Base-by-base conservation (phyloP, 2,888 invertebrate species). In the Monoplex corrugatus region DNA sequence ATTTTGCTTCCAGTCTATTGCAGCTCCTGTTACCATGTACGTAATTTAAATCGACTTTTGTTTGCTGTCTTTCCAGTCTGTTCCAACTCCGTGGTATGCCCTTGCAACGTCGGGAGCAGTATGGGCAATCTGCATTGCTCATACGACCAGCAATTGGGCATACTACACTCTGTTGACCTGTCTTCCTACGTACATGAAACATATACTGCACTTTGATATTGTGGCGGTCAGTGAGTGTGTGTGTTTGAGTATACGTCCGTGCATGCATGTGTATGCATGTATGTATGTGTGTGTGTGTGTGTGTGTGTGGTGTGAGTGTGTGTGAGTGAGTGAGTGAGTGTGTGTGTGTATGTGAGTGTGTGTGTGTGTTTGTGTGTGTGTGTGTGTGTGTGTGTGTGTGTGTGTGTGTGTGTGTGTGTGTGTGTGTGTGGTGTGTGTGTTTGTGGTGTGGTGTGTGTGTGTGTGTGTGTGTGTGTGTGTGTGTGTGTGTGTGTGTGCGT, bases 91-190 rank as follows among this genome's bases (percentile, higher is more conserved):
- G 0, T 94, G 94, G 94, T 44, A 86, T n/a, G 75, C 91, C 1
- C 93, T 94, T 19, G 86, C 93, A 8, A 93, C 91, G 1, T 93
- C 93, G 6, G 91, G 93, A 1, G 93, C 94, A 0, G 92, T 96
- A 13, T 96, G 96, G 75, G 75, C 38, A 28, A 19, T 16, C 38
- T 75, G 75, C 23, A 23, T 35, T 1, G 96, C 96, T 8, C 96
- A 96, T 91, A 95, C 96, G 89, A 93, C 94, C 86, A 95, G 95
- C 92, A 96, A 96, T 94, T 96, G 96, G 96, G 96, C 96, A 19
- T 96, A 96, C 93, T 96, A 96, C 93, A 96, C 96, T 0, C 95
- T 96, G 95, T 94, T 96, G n/a, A 96, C 96, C 5, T 95, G 95
- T 78, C 93, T 96, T 78, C 96, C 96, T 2, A 95, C 93, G 68